These are phyloP conservation scores for Dynastes tityus DNA, from an alignment of 2,888 invertebrate genomes.

Conservation along the genomic window DNA sequence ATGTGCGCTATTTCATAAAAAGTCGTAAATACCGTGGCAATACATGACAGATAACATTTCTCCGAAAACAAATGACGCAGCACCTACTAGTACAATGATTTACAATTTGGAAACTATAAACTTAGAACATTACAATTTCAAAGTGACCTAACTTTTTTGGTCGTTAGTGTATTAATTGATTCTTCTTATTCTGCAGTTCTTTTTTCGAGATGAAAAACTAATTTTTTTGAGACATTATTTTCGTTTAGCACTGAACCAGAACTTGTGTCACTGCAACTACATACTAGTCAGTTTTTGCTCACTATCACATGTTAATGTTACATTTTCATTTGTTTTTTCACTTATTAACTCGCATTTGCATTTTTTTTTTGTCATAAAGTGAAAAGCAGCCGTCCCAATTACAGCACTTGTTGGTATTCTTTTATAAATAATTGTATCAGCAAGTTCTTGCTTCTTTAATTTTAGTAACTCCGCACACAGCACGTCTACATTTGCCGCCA, in stretches of 20 bases:
- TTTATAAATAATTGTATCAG: not conserved
- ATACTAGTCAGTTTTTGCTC: not conserved
- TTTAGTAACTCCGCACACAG: not conserved
- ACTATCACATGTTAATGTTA: not conserved
- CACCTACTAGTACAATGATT: too few relatives aligned
- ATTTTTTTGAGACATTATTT: not conserved
- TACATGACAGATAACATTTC: too few relatives aligned
- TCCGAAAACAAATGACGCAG: too few relatives aligned
- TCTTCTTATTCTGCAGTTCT: slow-evolving; percentile 2
- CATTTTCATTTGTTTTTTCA: not conserved
- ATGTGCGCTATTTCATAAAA: too few relatives aligned
- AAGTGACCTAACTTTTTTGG: too few relatives aligned
- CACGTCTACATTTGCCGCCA: not conserved
- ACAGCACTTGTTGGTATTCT: not conserved
- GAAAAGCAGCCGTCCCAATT: not conserved
- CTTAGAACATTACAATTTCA: too few relatives aligned
- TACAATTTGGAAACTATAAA: too few relatives aligned
- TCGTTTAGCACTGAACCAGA: not conserved
- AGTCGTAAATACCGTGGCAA: too few relatives aligned
- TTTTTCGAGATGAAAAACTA: not conserved
- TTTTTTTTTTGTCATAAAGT: not conserved
- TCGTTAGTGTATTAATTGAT: not conserved
- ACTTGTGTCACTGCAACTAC: not conserved
- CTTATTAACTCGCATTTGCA: not conserved
- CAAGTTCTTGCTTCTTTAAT: not conserved